phyloP scores from a whole-genome alignment of 2,888 invertebrate species.

The Agriopis aurantiaria region DNA sequence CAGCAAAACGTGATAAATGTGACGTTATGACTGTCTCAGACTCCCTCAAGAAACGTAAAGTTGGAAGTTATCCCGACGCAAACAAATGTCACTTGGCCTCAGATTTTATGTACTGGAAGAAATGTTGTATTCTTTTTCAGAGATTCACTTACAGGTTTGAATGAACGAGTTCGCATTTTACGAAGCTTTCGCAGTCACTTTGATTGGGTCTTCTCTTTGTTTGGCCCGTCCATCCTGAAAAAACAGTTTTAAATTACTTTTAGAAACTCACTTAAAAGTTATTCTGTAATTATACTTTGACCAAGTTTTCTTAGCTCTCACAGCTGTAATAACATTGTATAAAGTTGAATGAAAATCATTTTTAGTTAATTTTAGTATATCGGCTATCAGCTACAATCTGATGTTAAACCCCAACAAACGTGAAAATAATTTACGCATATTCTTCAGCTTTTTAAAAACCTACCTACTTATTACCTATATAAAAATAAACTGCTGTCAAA shows the following conservation, averaged over 20 bases:
- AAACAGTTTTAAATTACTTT: constrained; percentile 40
- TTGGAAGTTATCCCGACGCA: constrained; percentile 50
- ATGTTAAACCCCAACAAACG: too few relatives aligned
- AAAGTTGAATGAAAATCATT: background rate
- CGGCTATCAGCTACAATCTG: too few relatives aligned
- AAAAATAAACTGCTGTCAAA: too few relatives aligned
- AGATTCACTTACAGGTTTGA: constrained; percentile 63
- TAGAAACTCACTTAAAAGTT: background rate
- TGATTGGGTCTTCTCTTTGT: constrained; percentile 50
- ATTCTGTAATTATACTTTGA: background rate
- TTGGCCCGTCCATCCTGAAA: constrained; percentile 55
- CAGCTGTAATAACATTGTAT: too few relatives aligned
- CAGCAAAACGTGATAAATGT: constrained; percentile 52
- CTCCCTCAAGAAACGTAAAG: constrained; percentile 52
- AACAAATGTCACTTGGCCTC: constrained; percentile 51
- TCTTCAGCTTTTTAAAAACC: too few relatives aligned
- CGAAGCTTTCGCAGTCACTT: constrained; percentile 53
- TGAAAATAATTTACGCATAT: too few relatives aligned
- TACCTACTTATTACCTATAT: too few relatives aligned
- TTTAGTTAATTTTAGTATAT: background rate
- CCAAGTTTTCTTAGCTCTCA: too few relatives aligned
- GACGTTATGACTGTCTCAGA: constrained; percentile 56
- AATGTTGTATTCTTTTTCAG: constrained; percentile 45
- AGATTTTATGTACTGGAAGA: constrained; percentile 46
- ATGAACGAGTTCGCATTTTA: constrained; percentile 58